phyloP scores from a whole-genome alignment of 2,888 invertebrate species.

The Flexamia atlantica region DNA sequence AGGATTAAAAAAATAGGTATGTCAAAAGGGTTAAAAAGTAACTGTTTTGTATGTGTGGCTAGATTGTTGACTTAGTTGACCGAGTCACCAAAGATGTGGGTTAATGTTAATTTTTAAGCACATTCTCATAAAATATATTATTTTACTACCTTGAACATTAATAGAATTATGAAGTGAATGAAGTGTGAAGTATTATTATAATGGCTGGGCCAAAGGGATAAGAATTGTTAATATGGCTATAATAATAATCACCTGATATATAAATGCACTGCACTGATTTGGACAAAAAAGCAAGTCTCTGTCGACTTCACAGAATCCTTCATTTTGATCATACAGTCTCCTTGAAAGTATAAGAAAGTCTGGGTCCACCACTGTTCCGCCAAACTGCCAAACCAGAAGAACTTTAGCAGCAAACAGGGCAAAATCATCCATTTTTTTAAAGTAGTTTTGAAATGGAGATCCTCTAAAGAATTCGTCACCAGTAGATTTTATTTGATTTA shows the following conservation, averaged over 20 bases:
- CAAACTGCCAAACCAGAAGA: constrained; percentile 65
- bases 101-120: too few relatives aligned
- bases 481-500: constrained; percentile 62
- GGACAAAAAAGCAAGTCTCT: constrained; percentile 66
- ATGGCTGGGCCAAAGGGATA: too few relatives aligned
- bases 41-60: too few relatives aligned
- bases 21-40: too few relatives aligned
- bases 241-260: constrained; percentile 62
- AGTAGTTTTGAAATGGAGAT: constrained; percentile 57
- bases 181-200: too few relatives aligned
- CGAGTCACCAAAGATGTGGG: too few relatives aligned
- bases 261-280: constrained; percentile 64
- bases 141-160: too few relatives aligned
- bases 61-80: too few relatives aligned
- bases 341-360: constrained; percentile 58
- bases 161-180: too few relatives aligned
- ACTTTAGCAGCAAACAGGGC: constrained; percentile 60
- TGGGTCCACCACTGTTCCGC: constrained; percentile 61
- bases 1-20: too few relatives aligned
- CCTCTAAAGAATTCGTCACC: constrained; percentile 56
- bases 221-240: too few relatives aligned
- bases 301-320: constrained; percentile 63
- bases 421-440: constrained; percentile 27
- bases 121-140: too few relatives aligned
- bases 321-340: constrained; percentile 55